A percentile compares a stretch with the other conserved stretches of the same genome.
phyloP scores from a whole-genome alignment of 2,888 invertebrate species.

The Cheilosia scutellata region DNA sequence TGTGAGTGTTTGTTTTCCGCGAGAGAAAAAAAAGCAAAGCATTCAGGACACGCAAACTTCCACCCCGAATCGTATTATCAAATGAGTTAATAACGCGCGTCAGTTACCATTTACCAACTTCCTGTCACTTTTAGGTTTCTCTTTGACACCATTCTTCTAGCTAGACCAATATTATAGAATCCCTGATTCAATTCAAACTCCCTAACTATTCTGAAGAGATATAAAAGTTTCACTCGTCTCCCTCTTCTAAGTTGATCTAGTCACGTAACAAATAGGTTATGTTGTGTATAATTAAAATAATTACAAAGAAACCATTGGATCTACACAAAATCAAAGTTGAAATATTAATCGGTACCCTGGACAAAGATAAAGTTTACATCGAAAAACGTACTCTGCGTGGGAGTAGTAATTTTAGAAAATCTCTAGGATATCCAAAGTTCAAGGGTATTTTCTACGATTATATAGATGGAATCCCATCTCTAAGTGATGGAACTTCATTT shows the following conservation, averaged over 20 bases:
- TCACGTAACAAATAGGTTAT: constrained; percentile 37
- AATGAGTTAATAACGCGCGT: constrained; percentile 29
- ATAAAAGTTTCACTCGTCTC: not conserved
- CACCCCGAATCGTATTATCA: not conserved
- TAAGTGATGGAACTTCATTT: not conserved
- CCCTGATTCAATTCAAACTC: not conserved
- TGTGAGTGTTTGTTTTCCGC: not conserved
- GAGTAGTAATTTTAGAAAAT: constrained; percentile 13
- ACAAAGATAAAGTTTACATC: constrained; percentile 36
- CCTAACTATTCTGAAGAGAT: not conserved
- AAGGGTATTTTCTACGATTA: constrained; percentile 17
- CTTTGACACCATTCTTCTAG: not conserved
- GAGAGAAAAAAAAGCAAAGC: not conserved
- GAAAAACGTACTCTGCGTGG: not conserved
- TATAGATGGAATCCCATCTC: constrained; percentile 12
- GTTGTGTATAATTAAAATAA: constrained; percentile 11
- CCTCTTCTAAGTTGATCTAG: constrained; percentile 7
- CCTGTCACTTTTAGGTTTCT: not conserved
- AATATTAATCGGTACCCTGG: constrained; percentile 33
- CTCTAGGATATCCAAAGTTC: not conserved
- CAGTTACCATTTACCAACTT: not conserved
- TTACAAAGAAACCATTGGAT: constrained; percentile 26
- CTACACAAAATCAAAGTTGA: constrained; percentile 36
- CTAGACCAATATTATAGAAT: not conserved
- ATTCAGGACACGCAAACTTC: constrained; percentile 4